Percentiles rank a stretch among this genome's conserved stretches.
phyloP scores from a whole-genome alignment of 2,797 vertebrate genomes.

The Hafferia zeledoni region DNA sequence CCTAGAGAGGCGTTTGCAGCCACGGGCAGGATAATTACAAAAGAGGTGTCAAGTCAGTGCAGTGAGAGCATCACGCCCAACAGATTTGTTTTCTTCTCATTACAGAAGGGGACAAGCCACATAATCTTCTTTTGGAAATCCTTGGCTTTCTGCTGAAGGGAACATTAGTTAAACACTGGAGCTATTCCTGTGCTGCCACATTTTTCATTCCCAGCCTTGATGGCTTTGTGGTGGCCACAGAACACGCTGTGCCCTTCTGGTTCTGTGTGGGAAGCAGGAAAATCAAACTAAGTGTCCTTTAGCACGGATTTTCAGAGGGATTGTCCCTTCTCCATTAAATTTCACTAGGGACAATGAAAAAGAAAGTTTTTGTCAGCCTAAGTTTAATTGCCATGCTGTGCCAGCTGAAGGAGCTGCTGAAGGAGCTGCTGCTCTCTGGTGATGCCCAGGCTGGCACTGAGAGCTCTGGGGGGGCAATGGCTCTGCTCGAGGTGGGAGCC shows the following conservation, averaged over 20 bases:
- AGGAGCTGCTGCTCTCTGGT: neutral
- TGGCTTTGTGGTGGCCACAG: conserved; percentile 80
- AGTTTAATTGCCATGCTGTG: neutral
- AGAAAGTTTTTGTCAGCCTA: neutral
- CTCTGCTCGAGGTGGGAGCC: conserved; percentile 71
- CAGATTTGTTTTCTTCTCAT: neutral
- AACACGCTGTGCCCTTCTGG: conserved; percentile 78
- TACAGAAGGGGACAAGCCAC: conserved; percentile 62
- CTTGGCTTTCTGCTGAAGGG: conserved; percentile 75
- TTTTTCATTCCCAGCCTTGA: conserved; percentile 83
- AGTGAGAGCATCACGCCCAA: neutral
- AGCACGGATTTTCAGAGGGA: neutral
- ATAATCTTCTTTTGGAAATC: conserved; percentile 64
- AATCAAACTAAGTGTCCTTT: neutral
- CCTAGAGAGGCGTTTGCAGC: neutral
- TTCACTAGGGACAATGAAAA: neutral
- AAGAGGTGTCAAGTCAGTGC: neutral
- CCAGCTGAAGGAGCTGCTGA: neutral
- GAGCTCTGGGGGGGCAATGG: conserved; percentile 73
- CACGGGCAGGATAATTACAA: neutral
- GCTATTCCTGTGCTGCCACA: conserved; percentile 81
- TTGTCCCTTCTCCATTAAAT: neutral
- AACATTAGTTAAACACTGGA: conserved; percentile 79
- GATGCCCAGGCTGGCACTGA: conserved; percentile 77
- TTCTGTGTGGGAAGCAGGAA: conserved; percentile 67